Base-by-base conservation (phyloP, 2,113 vertebrate species). In the Hiodon alosoides region DNA sequence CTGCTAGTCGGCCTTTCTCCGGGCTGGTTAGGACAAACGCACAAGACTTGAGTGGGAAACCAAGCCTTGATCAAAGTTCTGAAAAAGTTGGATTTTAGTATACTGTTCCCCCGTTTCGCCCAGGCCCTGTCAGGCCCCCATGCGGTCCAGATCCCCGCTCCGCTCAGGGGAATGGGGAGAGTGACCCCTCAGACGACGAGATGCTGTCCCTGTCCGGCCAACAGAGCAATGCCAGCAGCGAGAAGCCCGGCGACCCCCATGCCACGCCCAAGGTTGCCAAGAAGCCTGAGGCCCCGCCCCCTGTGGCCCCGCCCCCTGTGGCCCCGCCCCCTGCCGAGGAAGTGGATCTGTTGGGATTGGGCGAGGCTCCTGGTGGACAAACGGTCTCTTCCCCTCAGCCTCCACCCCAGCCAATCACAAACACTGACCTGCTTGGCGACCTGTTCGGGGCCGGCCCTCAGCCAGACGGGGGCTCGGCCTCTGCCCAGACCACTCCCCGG, bases 141-240 rank as follows among this genome's bases (percentile, higher is more conserved):
- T 89, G 87, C 50, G 90, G 89, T 65, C 87, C 90, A 11, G 95
- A 97, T 8, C 91, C 94, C 69, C 92, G 92, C 6, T 87, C 92
- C 64, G 92, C 90, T 2, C 89, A 93, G 2, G 90, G 93, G 14
- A 6, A 47, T 4, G 95, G 94, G 81, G 97, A 99, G 79, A 98
- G 97, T 5, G 96, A 98, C 77, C 94, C 95, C 46, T 98, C 96
- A 0, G 97, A 98, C 0, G 96, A 99, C 7, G 97, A 99, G 86
- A 96, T 99, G 86, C 92, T 99, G 78, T 97, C 96, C 10, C 92
- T 99, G 74, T 95, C 97, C 75, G 96, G 95, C 82, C 97, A 98
- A 79, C 93, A 95, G 71, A 94, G 94, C 81, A 93, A 86, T 14
- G 85, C 92, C 76, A 94, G 90, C 0, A 85, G 84, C 0, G 92